phyloP scores from a whole-genome alignment of 2,888 invertebrate species.

The Pteria penguin region DNA sequence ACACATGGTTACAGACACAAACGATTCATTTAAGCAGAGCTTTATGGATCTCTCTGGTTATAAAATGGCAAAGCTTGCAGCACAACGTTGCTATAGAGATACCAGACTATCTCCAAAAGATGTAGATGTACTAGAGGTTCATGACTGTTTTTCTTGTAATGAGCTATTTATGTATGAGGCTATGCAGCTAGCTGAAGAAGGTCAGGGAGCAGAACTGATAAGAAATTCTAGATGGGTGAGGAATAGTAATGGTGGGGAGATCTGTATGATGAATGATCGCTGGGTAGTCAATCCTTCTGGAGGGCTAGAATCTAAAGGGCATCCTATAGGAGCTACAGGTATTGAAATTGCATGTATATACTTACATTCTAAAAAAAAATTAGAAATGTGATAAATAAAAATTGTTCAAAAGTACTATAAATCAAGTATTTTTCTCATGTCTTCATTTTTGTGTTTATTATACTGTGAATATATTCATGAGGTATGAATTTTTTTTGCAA shows the following conservation, averaged over 20 bases:
- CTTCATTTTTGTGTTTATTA: too few species aligned
- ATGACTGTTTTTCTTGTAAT: slow-evolving; percentile 98
- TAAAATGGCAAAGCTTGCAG: slow-evolving; percentile 93
- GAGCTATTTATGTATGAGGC: slow-evolving; percentile 99
- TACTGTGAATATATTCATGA: too few species aligned
- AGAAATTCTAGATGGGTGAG: slow-evolving; percentile 65
- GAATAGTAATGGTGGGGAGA: slow-evolving; percentile 82
- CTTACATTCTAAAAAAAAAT: too few species aligned
- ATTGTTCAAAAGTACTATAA: too few species aligned
- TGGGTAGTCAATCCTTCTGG: slow-evolving; percentile 99
- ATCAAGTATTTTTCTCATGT: too few species aligned
- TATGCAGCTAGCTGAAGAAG: slow-evolving; percentile 81
- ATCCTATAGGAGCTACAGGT: slow-evolving; percentile 97
- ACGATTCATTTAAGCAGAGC: slow-evolving; percentile 90
- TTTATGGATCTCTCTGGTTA: slow-evolving; percentile 90
- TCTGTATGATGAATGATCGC: slow-evolving; percentile 88
- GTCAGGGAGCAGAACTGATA: slow-evolving; percentile 59
- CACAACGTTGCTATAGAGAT: slow-evolving; percentile 63
- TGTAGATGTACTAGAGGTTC: slow-evolving; percentile 82
- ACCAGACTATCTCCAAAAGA: slow-evolving; percentile 56
- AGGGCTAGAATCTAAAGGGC: slow-evolving; percentile 98
- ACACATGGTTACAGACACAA: slow-evolving; percentile 97
- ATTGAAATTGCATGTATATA: too few species aligned
- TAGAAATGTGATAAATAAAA: too few species aligned
- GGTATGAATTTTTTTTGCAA: too few species aligned